Conservation (phyloP, 2,113 vertebrate species). For the Carollia perspicillata region DNA sequence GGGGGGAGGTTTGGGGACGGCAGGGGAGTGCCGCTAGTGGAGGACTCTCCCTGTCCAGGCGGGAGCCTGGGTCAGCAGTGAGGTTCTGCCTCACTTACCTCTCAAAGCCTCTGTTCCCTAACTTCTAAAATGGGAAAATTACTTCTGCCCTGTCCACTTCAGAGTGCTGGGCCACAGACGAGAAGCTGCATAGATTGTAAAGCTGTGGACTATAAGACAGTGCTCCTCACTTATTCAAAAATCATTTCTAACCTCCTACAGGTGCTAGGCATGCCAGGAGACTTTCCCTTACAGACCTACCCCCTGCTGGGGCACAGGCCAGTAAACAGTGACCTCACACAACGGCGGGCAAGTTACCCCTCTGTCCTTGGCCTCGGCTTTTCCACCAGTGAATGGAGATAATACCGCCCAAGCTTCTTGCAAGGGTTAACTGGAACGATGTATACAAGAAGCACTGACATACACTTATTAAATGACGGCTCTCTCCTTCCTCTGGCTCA, state of each 20-base stretch:
- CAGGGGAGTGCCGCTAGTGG: rapidly evolving
- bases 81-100: background rate
- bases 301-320: background rate
- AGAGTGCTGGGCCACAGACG: background rate
- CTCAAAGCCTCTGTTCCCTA: background rate
- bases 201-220: rapidly evolving
- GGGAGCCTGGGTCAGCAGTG: too few relatives aligned
- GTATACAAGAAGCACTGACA: background rate
- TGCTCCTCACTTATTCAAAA: background rate
- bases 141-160: background rate
- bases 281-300: background rate
- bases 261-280: rapidly evolving
- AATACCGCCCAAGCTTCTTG: rapidly evolving
- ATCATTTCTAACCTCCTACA: background rate
- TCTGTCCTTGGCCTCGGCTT: background rate
- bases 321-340: too few relatives aligned
- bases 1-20: background rate
- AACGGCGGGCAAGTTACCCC: rapidly evolving
- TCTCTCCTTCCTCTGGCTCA: background rate
- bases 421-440: background rate
- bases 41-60: background rate
- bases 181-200: too few relatives aligned
- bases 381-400: background rate
- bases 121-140: background rate
- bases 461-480: background rate